Evolutionary conservation across 2,113 vertebrate species (phyloP).

Genomic region (Poeciliopsis turrubarensis): DNA sequence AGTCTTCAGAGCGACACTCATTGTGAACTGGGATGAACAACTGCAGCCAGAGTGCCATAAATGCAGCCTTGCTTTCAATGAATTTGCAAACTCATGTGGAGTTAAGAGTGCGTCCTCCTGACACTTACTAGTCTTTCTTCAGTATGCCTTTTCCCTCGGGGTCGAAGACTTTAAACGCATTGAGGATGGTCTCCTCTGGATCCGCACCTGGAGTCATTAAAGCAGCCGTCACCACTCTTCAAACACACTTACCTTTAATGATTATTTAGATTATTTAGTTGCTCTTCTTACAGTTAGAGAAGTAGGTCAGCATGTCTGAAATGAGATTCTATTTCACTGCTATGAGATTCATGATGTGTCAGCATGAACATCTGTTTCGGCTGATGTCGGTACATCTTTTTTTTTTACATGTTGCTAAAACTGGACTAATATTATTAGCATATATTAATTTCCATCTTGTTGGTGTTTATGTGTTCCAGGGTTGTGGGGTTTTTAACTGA

Average conservation of each 20-base stretch:
- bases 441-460: too few species aligned
- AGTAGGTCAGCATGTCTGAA: background rate
- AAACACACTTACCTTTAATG: background rate
- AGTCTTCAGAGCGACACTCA: background rate
- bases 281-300: background rate
- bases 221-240: background rate
- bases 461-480: too few species aligned
- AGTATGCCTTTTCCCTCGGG: slow-evolving; percentile 91
- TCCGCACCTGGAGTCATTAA: slow-evolving; percentile 84
- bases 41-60: too few species aligned
- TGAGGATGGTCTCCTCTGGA: slow-evolving; percentile 94
- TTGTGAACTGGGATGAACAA: slow-evolving; percentile 1
- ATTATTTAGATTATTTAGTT: background rate
- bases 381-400: too few species aligned
- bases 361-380: too few species aligned
- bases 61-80: background rate
- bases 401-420: too few species aligned
- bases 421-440: too few species aligned
- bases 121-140: slow-evolving; percentile 92
- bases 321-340: too few species aligned
- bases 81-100: slow-evolving; percentile 3
- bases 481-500: too few species aligned
- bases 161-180: slow-evolving; percentile 96
- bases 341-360: too few species aligned
- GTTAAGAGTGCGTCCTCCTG: background rate